These are phyloP conservation scores for Parazoanthus darwini DNA, from an alignment of 92 coral and sea anemone species.

Conservation along the genomic window DNA sequence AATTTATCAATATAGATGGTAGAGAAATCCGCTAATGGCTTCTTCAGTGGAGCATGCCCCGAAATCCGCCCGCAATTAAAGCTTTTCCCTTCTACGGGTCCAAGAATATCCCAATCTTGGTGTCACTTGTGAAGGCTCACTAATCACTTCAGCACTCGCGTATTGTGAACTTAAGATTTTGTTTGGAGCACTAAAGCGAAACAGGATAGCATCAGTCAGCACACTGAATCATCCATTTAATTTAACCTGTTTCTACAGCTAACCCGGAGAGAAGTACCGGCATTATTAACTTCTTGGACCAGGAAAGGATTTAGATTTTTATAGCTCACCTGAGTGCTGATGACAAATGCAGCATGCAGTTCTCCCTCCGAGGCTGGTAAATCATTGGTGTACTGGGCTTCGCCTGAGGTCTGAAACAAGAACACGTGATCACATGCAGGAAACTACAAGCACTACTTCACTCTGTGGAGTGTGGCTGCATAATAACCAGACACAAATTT, in stretches of 20 bases:
- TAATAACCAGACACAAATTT: not conserved
- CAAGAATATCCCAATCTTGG: no score
- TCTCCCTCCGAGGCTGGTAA: constrained; percentile 83
- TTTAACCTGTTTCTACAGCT: not conserved
- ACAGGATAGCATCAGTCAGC: not conserved
- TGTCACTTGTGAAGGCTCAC: not conserved
- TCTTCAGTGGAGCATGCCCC: no score
- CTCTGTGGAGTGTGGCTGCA: not conserved
- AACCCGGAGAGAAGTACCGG: constrained; percentile 51
- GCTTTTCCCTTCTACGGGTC: no score
- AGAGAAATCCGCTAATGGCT: no score
- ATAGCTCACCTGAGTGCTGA: constrained; percentile 72
- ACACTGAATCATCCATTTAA: not conserved
- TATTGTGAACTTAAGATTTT: no score
- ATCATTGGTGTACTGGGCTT: constrained; percentile 83
- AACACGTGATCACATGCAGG: not conserved
- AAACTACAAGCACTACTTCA: no score
- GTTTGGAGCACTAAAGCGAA: not conserved
- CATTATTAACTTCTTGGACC: not conserved
- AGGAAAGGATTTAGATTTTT: not conserved
- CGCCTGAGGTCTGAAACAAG: constrained; percentile 81
- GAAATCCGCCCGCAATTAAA: no score
- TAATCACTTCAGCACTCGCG: not conserved
- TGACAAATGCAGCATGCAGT: constrained; percentile 82
- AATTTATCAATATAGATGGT: no score